phyloP scores from a whole-genome alignment of 2,113 vertebrate genomes.

The Mustelus asterias region DNA sequence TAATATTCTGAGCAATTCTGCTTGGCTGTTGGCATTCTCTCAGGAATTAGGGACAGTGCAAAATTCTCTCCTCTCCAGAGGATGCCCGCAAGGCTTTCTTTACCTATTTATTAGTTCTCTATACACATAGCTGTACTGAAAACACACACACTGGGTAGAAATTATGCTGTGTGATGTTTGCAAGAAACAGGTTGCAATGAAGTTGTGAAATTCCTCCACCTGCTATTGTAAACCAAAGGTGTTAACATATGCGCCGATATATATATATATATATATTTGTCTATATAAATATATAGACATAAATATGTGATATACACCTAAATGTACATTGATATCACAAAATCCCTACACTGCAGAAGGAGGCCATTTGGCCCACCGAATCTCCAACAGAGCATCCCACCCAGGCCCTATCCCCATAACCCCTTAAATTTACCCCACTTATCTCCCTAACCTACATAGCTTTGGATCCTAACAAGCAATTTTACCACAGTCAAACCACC shows the following conservation, averaged over 20 bases:
- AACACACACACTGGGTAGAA: neutral
- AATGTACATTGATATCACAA: neutral
- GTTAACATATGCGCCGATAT: neutral
- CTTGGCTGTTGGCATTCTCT: neutral
- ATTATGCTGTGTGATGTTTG: neutral
- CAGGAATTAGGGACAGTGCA: neutral
- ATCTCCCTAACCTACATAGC: too few species aligned
- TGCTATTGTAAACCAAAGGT: neutral
- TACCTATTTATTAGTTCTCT: neutral
- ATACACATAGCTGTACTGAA: neutral
- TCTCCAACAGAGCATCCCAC: too few species aligned
- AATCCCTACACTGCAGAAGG: too few species aligned
- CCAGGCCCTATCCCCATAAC: too few species aligned
- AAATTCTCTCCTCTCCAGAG: neutral
- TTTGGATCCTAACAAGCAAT: too few species aligned
- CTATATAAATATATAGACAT: too few species aligned
- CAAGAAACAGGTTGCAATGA: neutral
- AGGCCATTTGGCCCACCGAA: too few species aligned
- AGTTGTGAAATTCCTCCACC: neutral
- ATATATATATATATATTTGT: too few species aligned
- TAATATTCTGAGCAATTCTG: neutral
- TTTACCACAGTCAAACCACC: too few species aligned
- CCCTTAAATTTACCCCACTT: too few species aligned
- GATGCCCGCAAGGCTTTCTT: neutral
- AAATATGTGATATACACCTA: too few species aligned